Percentiles rank a stretch among this genome's conserved stretches.
Evolutionary conservation across 2,888 invertebrate genomes (phyloP).

Genomic region (Synanthedon vespiformis): DNA sequence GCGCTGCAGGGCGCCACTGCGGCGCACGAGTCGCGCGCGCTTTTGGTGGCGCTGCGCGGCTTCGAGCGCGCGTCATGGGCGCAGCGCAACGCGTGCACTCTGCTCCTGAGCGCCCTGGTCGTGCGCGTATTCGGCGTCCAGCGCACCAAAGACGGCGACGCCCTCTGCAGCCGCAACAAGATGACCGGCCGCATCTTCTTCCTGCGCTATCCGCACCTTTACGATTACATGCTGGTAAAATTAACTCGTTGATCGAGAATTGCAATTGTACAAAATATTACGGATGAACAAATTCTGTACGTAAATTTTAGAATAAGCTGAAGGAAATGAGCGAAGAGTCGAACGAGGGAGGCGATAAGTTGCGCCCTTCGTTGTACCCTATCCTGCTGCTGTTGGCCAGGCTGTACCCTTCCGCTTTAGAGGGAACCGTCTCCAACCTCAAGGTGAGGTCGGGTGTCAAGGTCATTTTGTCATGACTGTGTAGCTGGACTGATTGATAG

Average conservation of each 20-base stretch:
- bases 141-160: slow-evolving; percentile 70
- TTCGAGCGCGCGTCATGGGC: slow-evolving; percentile 83
- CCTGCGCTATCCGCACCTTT: slow-evolving; percentile 69
- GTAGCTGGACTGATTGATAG: too few species aligned
- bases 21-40: slow-evolving; percentile 76
- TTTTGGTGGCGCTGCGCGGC: slow-evolving; percentile 79
- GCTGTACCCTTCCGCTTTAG: slow-evolving; percentile 80
- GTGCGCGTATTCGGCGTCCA: slow-evolving; percentile 90
- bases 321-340: slow-evolving; percentile 36
- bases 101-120: slow-evolving; percentile 86
- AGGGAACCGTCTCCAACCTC: slow-evolving; percentile 76
- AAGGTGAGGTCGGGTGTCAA: slow-evolving; percentile 62
- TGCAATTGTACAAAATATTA: too few species aligned
- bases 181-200: slow-evolving; percentile 87
- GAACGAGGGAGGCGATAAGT: slow-evolving; percentile 19
- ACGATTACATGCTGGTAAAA: slow-evolving; percentile 64
- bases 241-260: too few species aligned
- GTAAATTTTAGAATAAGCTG: slow-evolving; percentile 14
- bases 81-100: slow-evolving; percentile 86
- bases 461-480: too few species aligned
- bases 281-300: too few species aligned
- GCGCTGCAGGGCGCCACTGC: slow-evolving; percentile 74
- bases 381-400: slow-evolving; percentile 81
- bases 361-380: slow-evolving; percentile 79
- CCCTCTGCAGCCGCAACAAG: slow-evolving; percentile 72